Percentiles rank a stretch among this genome's conserved stretches.
Conservation (phyloP, 2,888 invertebrate species). For the Drosophila paramelanica region DNA sequence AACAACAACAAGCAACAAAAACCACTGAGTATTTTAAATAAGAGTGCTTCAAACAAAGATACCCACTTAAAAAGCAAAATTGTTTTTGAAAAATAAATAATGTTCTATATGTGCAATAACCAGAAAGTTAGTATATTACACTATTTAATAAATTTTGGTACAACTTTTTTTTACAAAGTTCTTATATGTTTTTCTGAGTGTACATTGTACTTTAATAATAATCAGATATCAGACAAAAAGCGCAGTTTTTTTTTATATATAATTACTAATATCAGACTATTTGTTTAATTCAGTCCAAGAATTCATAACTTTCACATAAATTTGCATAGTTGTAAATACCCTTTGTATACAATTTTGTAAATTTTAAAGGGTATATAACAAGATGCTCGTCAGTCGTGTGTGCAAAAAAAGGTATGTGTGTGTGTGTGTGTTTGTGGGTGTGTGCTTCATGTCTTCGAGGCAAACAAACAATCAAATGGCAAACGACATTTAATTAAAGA, state of each 20-base stretch:
- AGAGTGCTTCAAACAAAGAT: neutral
- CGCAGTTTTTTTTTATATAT: no score
- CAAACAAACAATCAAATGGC: constrained; percentile 68
- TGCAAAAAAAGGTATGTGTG: constrained; percentile 21
- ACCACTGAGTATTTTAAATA: neutral
- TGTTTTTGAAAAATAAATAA: no score
- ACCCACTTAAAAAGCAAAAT: constrained; percentile 4
- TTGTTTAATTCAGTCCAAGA: no score
- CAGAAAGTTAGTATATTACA: no score
- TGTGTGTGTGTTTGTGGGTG: neutral
- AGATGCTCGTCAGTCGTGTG: constrained; percentile 42
- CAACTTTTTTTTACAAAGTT: no score
- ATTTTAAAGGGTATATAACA: constrained; percentile 27
- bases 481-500: constrained; percentile 73
- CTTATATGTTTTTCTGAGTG: no score
- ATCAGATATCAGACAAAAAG: no score
- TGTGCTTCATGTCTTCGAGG: constrained; percentile 14
- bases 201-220: no score
- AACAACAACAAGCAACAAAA: constrained; percentile 4
- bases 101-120: no score
- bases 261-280: no score
- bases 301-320: no score
- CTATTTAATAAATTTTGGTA: no score
- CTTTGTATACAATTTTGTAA: neutral
- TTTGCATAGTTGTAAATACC: neutral